Percentiles rank a stretch among this genome's conserved stretches.
phyloP scores from a whole-genome alignment of 1,140 invertebrate species.

The Apis laboriosa region DNA sequence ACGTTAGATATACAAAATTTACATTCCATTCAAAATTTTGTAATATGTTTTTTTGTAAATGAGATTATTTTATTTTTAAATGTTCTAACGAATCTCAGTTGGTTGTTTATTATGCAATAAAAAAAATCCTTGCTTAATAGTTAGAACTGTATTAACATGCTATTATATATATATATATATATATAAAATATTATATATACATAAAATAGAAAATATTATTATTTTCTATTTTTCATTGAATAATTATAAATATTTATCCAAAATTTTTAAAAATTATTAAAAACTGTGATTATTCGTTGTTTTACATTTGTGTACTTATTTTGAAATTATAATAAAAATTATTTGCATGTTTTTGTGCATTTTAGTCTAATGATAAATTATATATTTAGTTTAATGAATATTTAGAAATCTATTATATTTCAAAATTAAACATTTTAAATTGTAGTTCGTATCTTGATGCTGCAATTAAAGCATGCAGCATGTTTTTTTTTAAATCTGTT shows the following conservation, averaged over 20 bases:
- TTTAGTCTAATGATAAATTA: not conserved
- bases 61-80: conserved; percentile 11
- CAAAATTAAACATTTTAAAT: not conserved
- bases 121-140: not conserved
- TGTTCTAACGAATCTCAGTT: conserved; percentile 27
- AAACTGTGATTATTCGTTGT: conserved; percentile 1
- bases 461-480: conserved; percentile 42
- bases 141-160: not conserved
- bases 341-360: conserved; percentile 14
- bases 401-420: not conserved
- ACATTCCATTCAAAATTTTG: not conserved
- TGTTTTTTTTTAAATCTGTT: conserved; percentile 14
- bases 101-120: conserved; percentile 20
- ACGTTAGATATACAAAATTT: not conserved
- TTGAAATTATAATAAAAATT: conserved; percentile 43
- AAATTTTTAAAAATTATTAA: not conserved
- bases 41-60: not conserved
- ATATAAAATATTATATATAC: not conserved
- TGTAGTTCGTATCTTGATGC: not conserved
- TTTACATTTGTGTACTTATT: conserved; percentile 24
- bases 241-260: conserved; percentile 1
- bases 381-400: too few species aligned
- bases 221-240: not conserved
- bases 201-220: not conserved
- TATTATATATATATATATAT: not conserved